Evolutionary conservation across 2,888 invertebrate genomes (phyloP), one percentile per base, ranked within the genome.

Genomic region (Crematogaster levior): DNA sequence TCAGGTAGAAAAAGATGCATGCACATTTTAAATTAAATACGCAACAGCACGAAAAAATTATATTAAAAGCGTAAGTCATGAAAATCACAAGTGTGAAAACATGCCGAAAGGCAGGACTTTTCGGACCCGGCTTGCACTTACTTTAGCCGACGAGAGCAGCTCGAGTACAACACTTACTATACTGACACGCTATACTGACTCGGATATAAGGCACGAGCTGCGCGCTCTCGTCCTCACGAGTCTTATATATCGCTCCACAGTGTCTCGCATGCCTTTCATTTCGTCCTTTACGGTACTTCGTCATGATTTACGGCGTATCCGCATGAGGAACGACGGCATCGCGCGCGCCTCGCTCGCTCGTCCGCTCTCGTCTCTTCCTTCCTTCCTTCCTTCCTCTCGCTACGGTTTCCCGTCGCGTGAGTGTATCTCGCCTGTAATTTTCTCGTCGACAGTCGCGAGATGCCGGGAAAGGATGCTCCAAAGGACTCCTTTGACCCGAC

Each of bases 251-350:
- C 72, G 73, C 58, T 27, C 48, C 48, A 48, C 83, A 68, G 80
- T 87, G 86, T 90, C 86, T 90, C 90, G 89, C 89, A 85, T 89
- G 88, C 85, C 90, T 89, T 89, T 90, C 90, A 82, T 90, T 90
- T 88, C 88, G 85, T 90, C 86, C 89, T 90, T 90, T 89, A 90
- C 89, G 90, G 89, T 86, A 86, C 89, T 88, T 89, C 88, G 89
- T 89, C 89, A 90, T 90, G 90, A 90, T 90, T 90, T 90, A 90
- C 85, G 86, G 83, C 81, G 77, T 84, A 89, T 87, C 89, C 91
- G 87, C 89, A 87, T 84, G 87, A 85, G 84, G 87, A 91, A 88
- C 89, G 85, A 85, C 83, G 85, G 72, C 84, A 85, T 84, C 86
- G 84, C 85, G 70, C 84, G 82, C 79, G 74, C 68, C 68, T 70